A percentile compares a stretch with the other conserved stretches of the same genome.
Evolutionary conservation across 1,140 invertebrate species (phyloP).

Genomic region (Dolichoris vasculosae): DNA sequence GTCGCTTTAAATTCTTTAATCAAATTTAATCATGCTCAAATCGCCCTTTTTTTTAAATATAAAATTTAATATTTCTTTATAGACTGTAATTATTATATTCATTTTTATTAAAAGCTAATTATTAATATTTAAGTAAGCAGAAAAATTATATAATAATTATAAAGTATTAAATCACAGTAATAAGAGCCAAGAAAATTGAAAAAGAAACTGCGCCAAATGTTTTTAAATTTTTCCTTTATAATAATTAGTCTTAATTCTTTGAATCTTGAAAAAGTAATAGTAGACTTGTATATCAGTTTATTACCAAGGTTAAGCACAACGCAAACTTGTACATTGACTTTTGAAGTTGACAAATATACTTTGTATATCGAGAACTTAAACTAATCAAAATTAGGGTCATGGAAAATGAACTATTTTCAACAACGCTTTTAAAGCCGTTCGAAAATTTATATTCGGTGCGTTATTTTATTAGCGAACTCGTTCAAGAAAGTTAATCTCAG

Average conservation of each 20-base stretch:
- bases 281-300: not conserved
- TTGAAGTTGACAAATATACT: not conserved
- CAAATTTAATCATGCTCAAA: not conserved
- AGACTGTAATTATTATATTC: not conserved
- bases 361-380: not conserved
- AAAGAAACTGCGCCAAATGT: not conserved
- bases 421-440: no score
- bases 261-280: no score
- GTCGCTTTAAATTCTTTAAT: not conserved
- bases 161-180: no score
- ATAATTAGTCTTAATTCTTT: no score
- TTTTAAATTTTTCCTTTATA: not conserved
- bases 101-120: not conserved
- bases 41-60: not conserved
- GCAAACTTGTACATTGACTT: not conserved
- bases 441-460: no score
- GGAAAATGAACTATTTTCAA: no score
- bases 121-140: not conserved
- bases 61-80: not conserved
- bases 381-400: not conserved
- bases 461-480: no score
- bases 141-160: not conserved
- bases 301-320: not conserved
- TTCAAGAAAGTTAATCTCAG: no score
- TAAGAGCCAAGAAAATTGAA: not conserved